Base-by-base conservation (phyloP, 2,797 vertebrate species). In the Amblyraja radiata region DNA sequence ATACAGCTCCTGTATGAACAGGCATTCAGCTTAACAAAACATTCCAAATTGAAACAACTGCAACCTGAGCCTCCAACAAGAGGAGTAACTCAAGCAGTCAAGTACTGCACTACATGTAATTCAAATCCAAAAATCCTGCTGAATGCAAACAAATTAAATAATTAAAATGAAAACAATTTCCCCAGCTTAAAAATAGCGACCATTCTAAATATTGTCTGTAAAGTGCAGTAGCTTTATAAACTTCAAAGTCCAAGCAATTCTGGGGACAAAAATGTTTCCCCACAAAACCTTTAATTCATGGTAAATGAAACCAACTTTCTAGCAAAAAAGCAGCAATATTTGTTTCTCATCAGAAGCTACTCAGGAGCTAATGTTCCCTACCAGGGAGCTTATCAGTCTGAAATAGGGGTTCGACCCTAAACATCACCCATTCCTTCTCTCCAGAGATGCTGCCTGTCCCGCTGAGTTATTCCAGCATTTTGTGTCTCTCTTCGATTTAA, bases 1-100 rank as follows among this genome's bases (percentile, higher is more conserved):
- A 97, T 95, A 95, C 88, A 94, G 94, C 95, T 96, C 96, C 95
- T 97, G 96, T 97, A 96, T 95, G 96, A 96, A 96, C 96, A 97
- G 95, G 97, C 81, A 95, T 80, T 95, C 94, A 95, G 94, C 95
- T 96, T 95, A 95, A 94, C 94, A 95, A 94, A 94, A 94, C 94
- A 95, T 96, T 95, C 95, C 93, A 94, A 93, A 96, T 90, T 95
- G 94, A 95, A 96, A 96, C 94, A 95, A 76, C 94, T 95, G 96
- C 95, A 97, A 96, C 93, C 93, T 93, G 95, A 96, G 95, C 94
- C 1, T 94, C 90, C 93, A 94, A 94, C 32, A 94, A 94, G 94
- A 94, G 94, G 95, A 94, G 88, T 0, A 92, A 0, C 93, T 95
- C 93, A 94, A 94, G 95, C 95, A 94, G 94, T 93, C 1, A 94